Evolutionary conservation across 1,140 invertebrate genomes (phyloP).

Genomic region (Camponotus floridanus): DNA sequence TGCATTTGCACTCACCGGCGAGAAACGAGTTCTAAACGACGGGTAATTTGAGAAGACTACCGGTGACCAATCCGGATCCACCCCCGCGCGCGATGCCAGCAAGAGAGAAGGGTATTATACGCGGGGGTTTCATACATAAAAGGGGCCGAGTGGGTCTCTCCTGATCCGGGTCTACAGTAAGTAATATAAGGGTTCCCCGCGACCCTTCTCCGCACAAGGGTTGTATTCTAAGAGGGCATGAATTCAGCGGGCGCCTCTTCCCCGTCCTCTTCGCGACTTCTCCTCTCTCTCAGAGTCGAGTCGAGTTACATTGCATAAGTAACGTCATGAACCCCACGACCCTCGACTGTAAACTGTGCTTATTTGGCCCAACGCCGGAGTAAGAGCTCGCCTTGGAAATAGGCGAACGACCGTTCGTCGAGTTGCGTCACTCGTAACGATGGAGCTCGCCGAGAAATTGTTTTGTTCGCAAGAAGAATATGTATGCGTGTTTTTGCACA

Average conservation of each 20-base stretch:
- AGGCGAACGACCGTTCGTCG: conserved; percentile 78
- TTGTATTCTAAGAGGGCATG: conserved; percentile 83
- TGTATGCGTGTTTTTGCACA: neutral
- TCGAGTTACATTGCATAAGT: conserved; percentile 83
- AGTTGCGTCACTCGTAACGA: conserved; percentile 50
- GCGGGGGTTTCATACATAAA: conserved; percentile 75
- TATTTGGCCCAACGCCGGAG: conserved; percentile 76
- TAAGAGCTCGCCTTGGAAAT: conserved; percentile 58
- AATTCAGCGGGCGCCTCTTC: conserved; percentile 77
- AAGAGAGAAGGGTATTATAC: conserved; percentile 76
- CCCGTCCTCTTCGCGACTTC: conserved; percentile 35
- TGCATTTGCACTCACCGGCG: conserved; percentile 78
- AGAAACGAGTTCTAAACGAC: conserved; percentile 85
- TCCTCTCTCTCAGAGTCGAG: conserved; percentile 32
- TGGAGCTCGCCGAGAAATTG: conserved; percentile 27
- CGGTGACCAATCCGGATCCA: conserved; percentile 60
- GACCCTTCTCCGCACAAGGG: conserved; percentile 81
- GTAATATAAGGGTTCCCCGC: conserved; percentile 82
- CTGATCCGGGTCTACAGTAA: conserved; percentile 77
- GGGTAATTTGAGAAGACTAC: conserved; percentile 82
- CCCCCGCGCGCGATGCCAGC: conserved; percentile 66
- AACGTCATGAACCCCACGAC: conserved; percentile 78
- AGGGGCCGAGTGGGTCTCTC: conserved; percentile 74
- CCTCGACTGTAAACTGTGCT: conserved; percentile 80
- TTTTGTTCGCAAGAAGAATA: neutral